A percentile compares a stretch with the other conserved stretches of the same genome.
Conservation (phyloP, 2,113 vertebrate genomes). For the Lonchura striata region DNA sequence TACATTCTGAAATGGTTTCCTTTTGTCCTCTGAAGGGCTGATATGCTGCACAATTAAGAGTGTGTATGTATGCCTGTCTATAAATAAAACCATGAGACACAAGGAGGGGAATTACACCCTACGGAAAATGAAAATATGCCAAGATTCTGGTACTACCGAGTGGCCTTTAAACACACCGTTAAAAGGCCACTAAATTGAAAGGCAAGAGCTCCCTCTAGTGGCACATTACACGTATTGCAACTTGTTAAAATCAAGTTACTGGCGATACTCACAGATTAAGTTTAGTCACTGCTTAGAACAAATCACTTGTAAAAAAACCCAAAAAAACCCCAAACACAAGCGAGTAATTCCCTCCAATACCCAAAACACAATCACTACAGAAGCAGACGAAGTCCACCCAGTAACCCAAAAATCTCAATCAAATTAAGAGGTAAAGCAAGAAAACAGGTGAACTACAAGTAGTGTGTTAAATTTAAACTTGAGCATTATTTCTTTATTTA, state of each 20-base stretch:
- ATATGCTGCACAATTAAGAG: not conserved
- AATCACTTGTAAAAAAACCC: not conserved
- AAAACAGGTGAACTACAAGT: not conserved
- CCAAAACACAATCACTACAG: not conserved
- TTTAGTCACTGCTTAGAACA: not conserved
- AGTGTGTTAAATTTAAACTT: not conserved
- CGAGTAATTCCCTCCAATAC: not conserved
- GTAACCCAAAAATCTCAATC: not conserved
- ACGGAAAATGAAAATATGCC: not conserved
- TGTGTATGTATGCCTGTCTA: not conserved
- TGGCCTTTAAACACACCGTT: not conserved
- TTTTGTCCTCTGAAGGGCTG: not conserved
- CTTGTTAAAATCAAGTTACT: not conserved
- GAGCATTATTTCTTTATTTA: not conserved
- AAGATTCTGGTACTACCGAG: not conserved
- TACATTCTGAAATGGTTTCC: not conserved
- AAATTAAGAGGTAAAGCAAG: not conserved
- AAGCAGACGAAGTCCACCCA: not conserved
- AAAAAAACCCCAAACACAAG: not conserved
- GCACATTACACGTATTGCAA: not conserved
- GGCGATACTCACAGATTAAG: not conserved
- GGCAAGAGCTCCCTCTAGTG: conserved; percentile 39
- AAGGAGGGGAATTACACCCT: not conserved
- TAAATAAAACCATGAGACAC: not conserved
- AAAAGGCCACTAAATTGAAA: not conserved